phyloP scores from a whole-genome alignment of 2,797 vertebrate genomes.

The Peromyscus attwateri region DNA sequence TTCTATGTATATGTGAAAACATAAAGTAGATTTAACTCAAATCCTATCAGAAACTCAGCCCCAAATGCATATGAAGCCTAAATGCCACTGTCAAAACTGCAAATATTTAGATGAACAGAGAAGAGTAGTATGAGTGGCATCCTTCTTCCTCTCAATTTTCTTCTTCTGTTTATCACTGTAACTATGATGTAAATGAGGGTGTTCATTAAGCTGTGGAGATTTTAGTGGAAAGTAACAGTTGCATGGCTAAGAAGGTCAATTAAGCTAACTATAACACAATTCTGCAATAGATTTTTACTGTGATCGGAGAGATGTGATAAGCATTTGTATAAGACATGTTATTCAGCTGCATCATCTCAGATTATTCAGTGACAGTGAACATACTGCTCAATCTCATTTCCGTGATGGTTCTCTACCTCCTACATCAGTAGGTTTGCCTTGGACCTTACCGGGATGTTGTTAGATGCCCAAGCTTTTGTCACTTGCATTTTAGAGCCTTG shows the following conservation, averaged over 20 bases:
- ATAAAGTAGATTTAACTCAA: background rate
- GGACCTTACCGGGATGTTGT: slow-evolving; percentile 14
- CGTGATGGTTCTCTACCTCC: background rate
- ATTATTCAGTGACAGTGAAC: slow-evolving; percentile 20
- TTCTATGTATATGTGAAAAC: no score
- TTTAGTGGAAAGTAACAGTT: slow-evolving; percentile 10
- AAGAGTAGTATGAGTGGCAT: background rate
- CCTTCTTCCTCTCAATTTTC: background rate
- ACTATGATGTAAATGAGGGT: background rate
- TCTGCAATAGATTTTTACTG: background rate
- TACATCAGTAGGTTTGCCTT: slow-evolving; percentile 38
- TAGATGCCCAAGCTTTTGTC: slow-evolving; percentile 46
- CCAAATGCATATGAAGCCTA: background rate
- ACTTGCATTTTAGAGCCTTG: slow-evolving; percentile 59
- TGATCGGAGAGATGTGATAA: background rate
- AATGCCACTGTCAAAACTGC: background rate
- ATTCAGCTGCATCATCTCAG: slow-evolving; percentile 20
- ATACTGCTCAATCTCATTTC: background rate
- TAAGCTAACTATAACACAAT: slow-evolving; percentile 1
- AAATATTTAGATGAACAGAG: background rate
- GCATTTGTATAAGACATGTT: slow-evolving; percentile 2
- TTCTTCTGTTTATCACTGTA: background rate
- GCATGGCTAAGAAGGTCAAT: slow-evolving; percentile 33
- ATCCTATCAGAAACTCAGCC: background rate
- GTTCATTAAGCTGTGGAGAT: background rate